Evolutionary conservation across 2,888 invertebrate genomes (phyloP), one percentile per base, ranked within the genome.

Genomic region (Stenichneumon culpator): DNA sequence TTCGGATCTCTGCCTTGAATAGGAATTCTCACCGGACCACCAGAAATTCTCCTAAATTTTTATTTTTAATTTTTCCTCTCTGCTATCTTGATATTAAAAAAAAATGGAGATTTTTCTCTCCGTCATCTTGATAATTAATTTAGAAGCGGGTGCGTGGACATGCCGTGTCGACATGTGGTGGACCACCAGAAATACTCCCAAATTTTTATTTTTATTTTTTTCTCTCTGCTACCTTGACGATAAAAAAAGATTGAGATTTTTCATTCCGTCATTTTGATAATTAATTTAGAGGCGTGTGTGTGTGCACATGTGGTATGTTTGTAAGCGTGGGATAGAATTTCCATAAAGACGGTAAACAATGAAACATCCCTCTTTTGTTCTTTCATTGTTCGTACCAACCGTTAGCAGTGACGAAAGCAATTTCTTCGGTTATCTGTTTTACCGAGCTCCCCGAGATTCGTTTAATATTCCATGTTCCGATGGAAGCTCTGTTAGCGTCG

Each of bases 401-500:
- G 63, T 28, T 63, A 6, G 19, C 70, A 74, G 70, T 72, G 70
- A 60, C 75, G 70, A 70, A 75, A 82, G 79, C 79, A 85, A 85
- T 85, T 85, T 82, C 78, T 57, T 82, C 54, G 60, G 78, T 63
- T 82, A 70, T 25, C 60, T 36, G 79, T 82, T 79, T 70, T 65
- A 54, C n/a, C 25, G 36, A 67, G 47, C 80, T 73, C 11, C 32
- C 16, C 19, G 50, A 28, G 70, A 85, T 82, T 75, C 84, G 50
- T 85, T 82, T 75, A 82, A 82, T 85, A 82, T 82, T 79, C 74
- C 74, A 5, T 50, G n/a, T 63, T 69, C 65, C 52, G 69, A 72
- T 63, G 63, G 52, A 65, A 73, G 67, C 67, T 36, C 44, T 25
- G 25, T 65, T n/a, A 73, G 68, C 73, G 16, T 63, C 63, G 32